Percentiles rank a stretch among this genome's conserved stretches.
phyloP scores from a whole-genome alignment of 2,888 invertebrate genomes.

The Drosophila gaucha region DNA sequence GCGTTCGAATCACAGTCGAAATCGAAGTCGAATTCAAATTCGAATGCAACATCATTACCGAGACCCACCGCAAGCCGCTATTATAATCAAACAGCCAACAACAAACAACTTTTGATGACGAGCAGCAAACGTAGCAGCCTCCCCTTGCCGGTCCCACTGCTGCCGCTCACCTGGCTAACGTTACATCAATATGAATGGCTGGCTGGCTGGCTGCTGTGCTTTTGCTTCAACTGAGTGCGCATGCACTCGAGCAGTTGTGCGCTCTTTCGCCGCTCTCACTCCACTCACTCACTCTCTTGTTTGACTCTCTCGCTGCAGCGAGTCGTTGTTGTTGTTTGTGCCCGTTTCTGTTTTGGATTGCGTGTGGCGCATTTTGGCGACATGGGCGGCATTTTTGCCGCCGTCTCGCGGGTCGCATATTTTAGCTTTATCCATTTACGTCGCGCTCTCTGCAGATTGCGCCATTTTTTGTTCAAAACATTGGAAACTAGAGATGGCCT shows the following conservation, averaged over 20 bases:
- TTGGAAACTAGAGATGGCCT: constrained; percentile 40
- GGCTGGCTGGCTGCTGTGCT: constrained; percentile 47
- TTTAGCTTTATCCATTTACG: constrained; percentile 70
- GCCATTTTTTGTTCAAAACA: constrained; percentile 66
- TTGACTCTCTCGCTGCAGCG: constrained; percentile 14
- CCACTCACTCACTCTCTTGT: constrained; percentile 9
- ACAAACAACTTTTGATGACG: constrained; percentile 55
- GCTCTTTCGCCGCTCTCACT: constrained; percentile 11
- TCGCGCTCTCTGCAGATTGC: constrained; percentile 65
- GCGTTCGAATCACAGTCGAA: constrained; percentile 62
- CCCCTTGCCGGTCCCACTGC: background rate
- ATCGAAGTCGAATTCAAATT: constrained; percentile 67
- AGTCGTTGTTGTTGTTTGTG: constrained; percentile 43
- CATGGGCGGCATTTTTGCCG: constrained; percentile 78
- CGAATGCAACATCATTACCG: constrained; percentile 72
- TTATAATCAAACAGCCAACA: constrained; percentile 67
- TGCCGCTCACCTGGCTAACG: constrained; percentile 69
- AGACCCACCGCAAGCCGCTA: constrained; percentile 78
- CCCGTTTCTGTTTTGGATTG: constrained; percentile 60
- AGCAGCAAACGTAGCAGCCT: constrained; percentile 46
- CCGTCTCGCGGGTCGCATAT: constrained; percentile 67
- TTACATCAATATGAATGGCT: constrained; percentile 68
- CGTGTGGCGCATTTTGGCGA: constrained; percentile 78
- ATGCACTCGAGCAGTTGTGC: constrained; percentile 31
- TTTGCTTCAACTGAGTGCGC: constrained; percentile 46